Base-by-base conservation (phyloP, 2,888 invertebrate species). In the Tipula helvola region DNA sequence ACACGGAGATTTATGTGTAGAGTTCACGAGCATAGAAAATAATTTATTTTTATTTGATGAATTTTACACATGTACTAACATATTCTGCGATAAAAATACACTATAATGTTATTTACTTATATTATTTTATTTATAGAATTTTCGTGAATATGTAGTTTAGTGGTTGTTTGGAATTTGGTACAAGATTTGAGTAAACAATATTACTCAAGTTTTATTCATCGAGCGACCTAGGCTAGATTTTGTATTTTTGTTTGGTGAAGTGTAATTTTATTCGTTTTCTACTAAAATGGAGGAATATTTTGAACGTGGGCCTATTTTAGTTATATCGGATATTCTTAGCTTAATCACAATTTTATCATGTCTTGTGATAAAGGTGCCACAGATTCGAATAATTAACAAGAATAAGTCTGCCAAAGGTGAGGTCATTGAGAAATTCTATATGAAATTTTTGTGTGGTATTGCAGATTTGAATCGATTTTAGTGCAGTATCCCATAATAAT, bases 331-430 rank as follows among this genome's bases (percentile, higher is more conserved):
- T 90, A 89, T 93, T 86, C 90, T 96, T 86, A 96, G 96, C 90
- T 90, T 95, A 13, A 91, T 96, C n/a, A 97, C 96, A 0, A 96
- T 97, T 88, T 90, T 94, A 83, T 94, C 96, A 89, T 96, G 96
- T 90, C 92, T 96, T 86, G 93, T 96, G 88, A 92, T 96, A 88
- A 97, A 97, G 93, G 93, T 97, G 86, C 97, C 97, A 0, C 97
- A 97, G 92, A 97, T 97, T 88, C 90, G 94, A 88, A 94, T 94
- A 87, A 92, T 97, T 86, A 89, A 93, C 5, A 92, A 93, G 88
- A 93, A 93, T 86, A 93, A 94, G 90, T 95, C 95, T 86, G 94
- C 96, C 0, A 93, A 93, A 88, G 96, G 96, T 87, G 93, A 96
- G 87, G 71, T 71, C 71, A 71, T 28, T 28, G 28, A 28, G 28